Evolutionary conservation across 2,113 vertebrate genomes (phyloP), one percentile per base, ranked within the genome.

Genomic region (Paramormyrops kingsleyae): DNA sequence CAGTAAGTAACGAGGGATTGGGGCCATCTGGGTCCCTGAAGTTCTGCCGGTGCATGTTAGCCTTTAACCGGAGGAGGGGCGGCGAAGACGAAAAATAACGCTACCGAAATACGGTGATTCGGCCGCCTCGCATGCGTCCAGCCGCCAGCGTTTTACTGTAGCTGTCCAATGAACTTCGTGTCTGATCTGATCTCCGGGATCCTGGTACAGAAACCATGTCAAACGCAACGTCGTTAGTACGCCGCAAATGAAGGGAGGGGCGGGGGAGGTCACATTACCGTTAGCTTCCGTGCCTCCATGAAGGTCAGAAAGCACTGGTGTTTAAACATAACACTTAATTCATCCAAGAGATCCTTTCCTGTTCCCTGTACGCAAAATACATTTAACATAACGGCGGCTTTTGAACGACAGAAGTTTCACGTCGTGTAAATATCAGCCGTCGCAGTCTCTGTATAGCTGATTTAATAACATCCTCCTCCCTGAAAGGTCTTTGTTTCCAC

Each of bases 1-100:
- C 95, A 96, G 96, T 96, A 95, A 95, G 96, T 95, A 42, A 21
- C 5, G 27, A 24, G 8, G 42, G 39, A 83, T 19, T 44, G 77
- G 77, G 35, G 19, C 15, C 42, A 44, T 83, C 19, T 83, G 77
- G 77, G 44, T 46, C 83, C 83, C 8, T 84, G 49, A 9, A 47
- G 15, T 10, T 84, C 27, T 87, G 10, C 39, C 35, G 3, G 10
- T 31, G 88, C 42, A 50, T 83, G 19, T 27, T 47, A 42, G 10
- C 17, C 13, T 24, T 49, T 50, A 83, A 83, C 21, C 47, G 74
- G 49, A 19, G 35, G 50, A 89, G 17, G 35, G 27, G 27, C n/a
- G 62, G 62, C n/a, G 62, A 12, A 66, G 62, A 31, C 62, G 31
- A 15, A 39, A 17, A 77, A 77, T 39, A 19, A 13, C 31, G 1